These are phyloP conservation scores for Mythimna pallens DNA, from an alignment of 2,888 invertebrate species.

Conservation along the genomic window DNA sequence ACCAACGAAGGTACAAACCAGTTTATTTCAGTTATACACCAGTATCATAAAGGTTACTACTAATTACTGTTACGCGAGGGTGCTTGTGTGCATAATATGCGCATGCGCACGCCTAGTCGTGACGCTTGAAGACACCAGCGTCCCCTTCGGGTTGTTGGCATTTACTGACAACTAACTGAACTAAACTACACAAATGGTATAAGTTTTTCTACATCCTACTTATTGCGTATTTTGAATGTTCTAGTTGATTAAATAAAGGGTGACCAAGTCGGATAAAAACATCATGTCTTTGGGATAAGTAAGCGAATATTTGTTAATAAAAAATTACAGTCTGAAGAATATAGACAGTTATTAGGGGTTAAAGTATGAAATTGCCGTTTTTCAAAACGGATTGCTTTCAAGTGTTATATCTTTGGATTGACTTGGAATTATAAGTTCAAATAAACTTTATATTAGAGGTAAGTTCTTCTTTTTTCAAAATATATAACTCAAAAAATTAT, in stretches of 20 bases:
- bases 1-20: conserved; percentile 43
- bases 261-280: neutral
- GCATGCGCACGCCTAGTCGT: conserved; percentile 64
- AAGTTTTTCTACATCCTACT: conserved; percentile 57
- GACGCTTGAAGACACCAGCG: conserved; percentile 61
- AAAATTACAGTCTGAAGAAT: neutral
- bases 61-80: conserved; percentile 71
- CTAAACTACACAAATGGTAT: conserved; percentile 58
- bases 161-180: conserved; percentile 58
- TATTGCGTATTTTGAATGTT: conserved; percentile 38
- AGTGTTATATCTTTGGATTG: too few relatives aligned
- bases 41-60: conserved; percentile 73
- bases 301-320: neutral
- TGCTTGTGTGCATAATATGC: conserved; percentile 78
- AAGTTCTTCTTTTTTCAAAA: too few relatives aligned
- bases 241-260: conserved; percentile 34
- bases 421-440: too few relatives aligned
- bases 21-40: conserved; percentile 39
- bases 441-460: too few relatives aligned
- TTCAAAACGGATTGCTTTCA: too few relatives aligned
- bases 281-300: neutral
- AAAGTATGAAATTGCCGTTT: too few relatives aligned
- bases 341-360: neutral
- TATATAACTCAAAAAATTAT: too few relatives aligned
- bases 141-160: conserved; percentile 71